Evolutionary conservation across 2,888 invertebrate genomes (phyloP), one percentile per base, ranked within the genome.

Genomic region (Gari tellinella): DNA sequence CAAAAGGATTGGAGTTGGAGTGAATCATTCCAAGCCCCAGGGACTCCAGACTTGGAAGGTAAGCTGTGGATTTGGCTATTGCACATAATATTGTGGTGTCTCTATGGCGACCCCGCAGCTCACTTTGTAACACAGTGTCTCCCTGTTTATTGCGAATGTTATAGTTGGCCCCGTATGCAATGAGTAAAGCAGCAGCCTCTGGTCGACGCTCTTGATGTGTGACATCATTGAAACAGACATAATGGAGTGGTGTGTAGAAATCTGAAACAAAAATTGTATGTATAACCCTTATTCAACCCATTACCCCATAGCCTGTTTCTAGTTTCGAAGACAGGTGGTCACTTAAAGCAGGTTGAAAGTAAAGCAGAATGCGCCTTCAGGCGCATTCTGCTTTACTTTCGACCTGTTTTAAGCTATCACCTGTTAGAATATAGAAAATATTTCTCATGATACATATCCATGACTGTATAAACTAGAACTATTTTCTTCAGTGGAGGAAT

Each of bases 161-260:
- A 48, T 81, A 80, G 68, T 88, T 69, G 8, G 90, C 90, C 41
- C 91, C 91, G 41, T 89, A 88, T 0, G 90, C 85, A 19, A 91
- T 86, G n/a, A 91, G 80, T 57, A 91, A 81, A 5, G 84, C 87
- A 0, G 90, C 90, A 31, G 86, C 86, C 38, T 86, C 85, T 5
- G 89, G 88, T 26, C 90, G 77, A 19, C 89, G 67, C 26, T 87
- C 85, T 48, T 86, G 88, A 31, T 77, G 76, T 12, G 69, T 70
- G 41, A 84, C 83, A 48, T 88, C 89, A 72, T 82, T 86, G 62
- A 90, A 90, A 70, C 87, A 86, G 5, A 89, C 89, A 69, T 88
- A 90, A 63, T 91, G 90, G n/a, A 91, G 79, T 5, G 90, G 89
- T 4, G 87, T 85, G 25, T 56, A 69, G 15, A 75, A 79, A 40